Base-by-base conservation (phyloP, 2,888 invertebrate species). In the Buathra laborator region DNA sequence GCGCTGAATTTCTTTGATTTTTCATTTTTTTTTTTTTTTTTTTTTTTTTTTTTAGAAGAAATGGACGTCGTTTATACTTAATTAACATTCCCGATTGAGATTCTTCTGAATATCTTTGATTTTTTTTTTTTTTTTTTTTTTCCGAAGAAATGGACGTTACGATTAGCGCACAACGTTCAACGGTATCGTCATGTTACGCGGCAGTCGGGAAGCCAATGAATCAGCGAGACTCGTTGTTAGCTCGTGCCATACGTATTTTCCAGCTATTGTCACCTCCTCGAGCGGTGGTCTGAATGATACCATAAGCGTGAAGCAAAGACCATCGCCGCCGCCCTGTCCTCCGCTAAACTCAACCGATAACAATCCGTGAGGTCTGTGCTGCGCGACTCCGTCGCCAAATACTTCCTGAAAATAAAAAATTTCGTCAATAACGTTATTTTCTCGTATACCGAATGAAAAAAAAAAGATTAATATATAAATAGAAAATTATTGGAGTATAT, bases 171-270 rank as follows among this genome's bases (percentile, higher is more conserved):
- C 96, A 89, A 98, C 98, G 94, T 97, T 96, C 70, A 98, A 94
- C 84, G 97, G 96, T 90, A 98, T 95, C 46, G 97, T 97, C 91
- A 97, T 96, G 94, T 98, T 96, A 92, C 97, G 97, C 68, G 96
- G 96, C 85, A 98, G 95, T 88, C 97, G 95, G 24, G 95, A 94
- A 14, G 97, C 94, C 74, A 98, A 93, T 87, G 95, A 95, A 83
- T 96, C 96, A 72, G 97, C 97, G 48, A 97, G 94, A 62, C 96
- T 95, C 89, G 95, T 95, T 43, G 96, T 95, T 62, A 98, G 94
- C 94, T 98, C 98, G 89, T 98, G 97, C 98, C 98, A 98, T 14
- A 97, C 96, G 94, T 97, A 98, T 94, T 98, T 98, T 81, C 98
- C 97, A 91, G 97, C 97, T 4, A 98, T 95, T 10, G 97, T 96